Base-by-base conservation (phyloP, 2,888 invertebrate genomes). In the Tetheella fluctuosa region DNA sequence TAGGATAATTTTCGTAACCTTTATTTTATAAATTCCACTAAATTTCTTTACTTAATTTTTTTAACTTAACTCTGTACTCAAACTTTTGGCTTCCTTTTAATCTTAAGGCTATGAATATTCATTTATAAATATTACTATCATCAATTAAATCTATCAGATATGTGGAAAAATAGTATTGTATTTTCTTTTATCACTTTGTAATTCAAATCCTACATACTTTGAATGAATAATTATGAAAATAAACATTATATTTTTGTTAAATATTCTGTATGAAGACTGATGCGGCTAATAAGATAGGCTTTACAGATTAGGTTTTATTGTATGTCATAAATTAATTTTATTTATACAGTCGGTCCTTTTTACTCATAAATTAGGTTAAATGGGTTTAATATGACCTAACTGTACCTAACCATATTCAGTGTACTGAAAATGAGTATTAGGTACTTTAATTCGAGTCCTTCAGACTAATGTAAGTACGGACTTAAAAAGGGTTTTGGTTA, bases 351-450 rank as follows among this genome's bases (percentile, higher is more conserved):
- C 54, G 12, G n/a, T 13, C 54, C 20, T 54, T 30, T 30, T 13
- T 15, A 34, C 54, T 55, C 55, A 23, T 34, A 34, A 55, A 55
- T 55, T 34, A 20, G 34, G 55, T 37, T 55, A 34, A 55, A 55
- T 55, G 55, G 23, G 55, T 20, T 34, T 34, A 55, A 55, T 55
- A 23, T 34, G 23, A 37, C 28, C 20, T 23, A 10, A 17, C 10
- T 25, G 52, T 23, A n/a, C n/a, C n/a, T n/a, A 52, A 52, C 52
- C 12, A n/a, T n/a, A 53, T 20, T 48, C 48, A 53, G 23, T n/a
- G 1, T 7, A 25, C 28, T 53, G 53, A 28, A n/a, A 48, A 48
- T n/a, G 8, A 48, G 48, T 25, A 53, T n/a, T n/a, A n/a, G n/a
- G n/a, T n/a, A n/a, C 15, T 8, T 53, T 23, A 23, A 53, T 53